Base-by-base conservation (phyloP, 2,113 vertebrate genomes). In the Uria lomvia region DNA sequence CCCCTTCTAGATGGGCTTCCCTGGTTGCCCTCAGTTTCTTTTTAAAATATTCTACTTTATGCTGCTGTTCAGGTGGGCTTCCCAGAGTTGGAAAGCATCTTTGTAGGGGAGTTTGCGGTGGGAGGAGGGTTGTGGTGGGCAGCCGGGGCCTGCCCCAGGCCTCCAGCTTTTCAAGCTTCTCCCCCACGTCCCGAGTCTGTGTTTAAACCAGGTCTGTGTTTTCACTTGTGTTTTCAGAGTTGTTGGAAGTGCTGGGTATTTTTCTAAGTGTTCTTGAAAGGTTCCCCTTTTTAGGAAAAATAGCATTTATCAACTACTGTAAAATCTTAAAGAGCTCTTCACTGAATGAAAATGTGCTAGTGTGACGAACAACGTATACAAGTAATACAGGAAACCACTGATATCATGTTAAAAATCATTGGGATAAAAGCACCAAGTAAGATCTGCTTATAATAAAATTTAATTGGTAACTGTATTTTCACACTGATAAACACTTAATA, bases 21-120 rank as follows among this genome's bases (percentile, higher is more conserved):
- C 49, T 43, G 8, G 2, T 60, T 67, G 16, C 23, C 15, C 16
- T 30, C 24, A 27, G 15, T 34, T 76, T 38, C 19, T 43, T 58
- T 50, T 29, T 22, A 1, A 19, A 40, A n/a, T 71, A 18, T 24
- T 65, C 23, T 70, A 3, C 6, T 24, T 62, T 49, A 12, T 56
- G 26, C 15, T 24, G 26, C 27, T 23, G 8, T 34, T 65, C 16
- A 45, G 42, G 2, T 2, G 3, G 32, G 9, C 19, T 34, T 71
- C 49, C 15, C 5, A 24, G 56, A 45, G 32, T 3, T 52, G 19
- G 43, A 19, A 58, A 9, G 15, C 0, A 0, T 38, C 49, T 34
- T 36, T 42, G 16, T 21, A 36, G 1, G 29, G 23, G 24, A 7
- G 15, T 2, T 62, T 1, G 1, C 0, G 0, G 47, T 29, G 40